Base-by-base conservation (phyloP, 2,888 invertebrate genomes). In the Eupsilia transversa region DNA sequence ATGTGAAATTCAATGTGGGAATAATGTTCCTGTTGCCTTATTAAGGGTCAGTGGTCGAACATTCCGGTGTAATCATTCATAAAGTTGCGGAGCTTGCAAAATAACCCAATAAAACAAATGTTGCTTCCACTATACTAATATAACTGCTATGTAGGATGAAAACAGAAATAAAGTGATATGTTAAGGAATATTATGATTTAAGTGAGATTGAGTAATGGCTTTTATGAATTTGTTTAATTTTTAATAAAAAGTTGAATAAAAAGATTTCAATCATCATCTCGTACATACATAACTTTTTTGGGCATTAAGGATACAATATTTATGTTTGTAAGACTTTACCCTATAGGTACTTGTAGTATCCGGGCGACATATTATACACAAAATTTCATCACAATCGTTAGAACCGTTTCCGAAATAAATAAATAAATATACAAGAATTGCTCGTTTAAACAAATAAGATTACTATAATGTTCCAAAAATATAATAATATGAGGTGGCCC, bases 381-480 rank as follows among this genome's bases (percentile, higher is more conserved):
- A 38, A 38, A 38, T 38, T 38, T 38, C 38, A 38, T 38, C 38
- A 54, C 4, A 59, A 59, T 59, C 59, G 35, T 59, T 59, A n/a
- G n/a, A n/a, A n/a, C n/a, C n/a, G n/a, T n/a, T n/a, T n/a, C n/a
- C n/a, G n/a, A n/a, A n/a, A n/a, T n/a, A n/a, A n/a, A n/a, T n/a
- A n/a, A n/a, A n/a, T n/a, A n/a, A n/a, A n/a, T n/a, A n/a, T n/a
- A n/a, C n/a, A n/a, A n/a, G n/a, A n/a, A n/a, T n/a, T n/a, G n/a
- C n/a, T n/a, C n/a, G n/a, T n/a, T n/a, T n/a, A n/a, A n/a, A n/a
- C n/a, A n/a, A n/a, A n/a, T n/a, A 38, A 38, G 38, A 38, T 38
- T 61, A 61, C 60, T 27, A 61, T 61, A 61, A 61, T 61, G 60
- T 61, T 61, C 60, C 38, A 61, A 61, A 61, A 61, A 41, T 61